A percentile compares a stretch with the other conserved stretches of the same genome.
These are phyloP conservation scores for Autographa gamma DNA, from an alignment of 2,888 invertebrate genomes.

Conservation along the genomic window DNA sequence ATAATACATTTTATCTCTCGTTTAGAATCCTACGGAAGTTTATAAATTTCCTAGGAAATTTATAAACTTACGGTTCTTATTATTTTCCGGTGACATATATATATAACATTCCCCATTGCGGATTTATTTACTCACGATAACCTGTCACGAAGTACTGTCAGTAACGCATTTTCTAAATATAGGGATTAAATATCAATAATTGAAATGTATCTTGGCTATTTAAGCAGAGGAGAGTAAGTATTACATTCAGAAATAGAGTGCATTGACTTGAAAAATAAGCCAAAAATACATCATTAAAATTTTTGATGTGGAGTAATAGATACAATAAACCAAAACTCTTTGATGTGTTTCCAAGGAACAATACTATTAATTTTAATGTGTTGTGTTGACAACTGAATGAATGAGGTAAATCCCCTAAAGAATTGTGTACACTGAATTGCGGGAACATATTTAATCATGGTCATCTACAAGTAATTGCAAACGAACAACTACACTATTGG, in stretches of 20 bases:
- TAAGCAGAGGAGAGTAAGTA: neutral
- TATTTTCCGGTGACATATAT: too few species aligned
- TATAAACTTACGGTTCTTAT: too few species aligned
- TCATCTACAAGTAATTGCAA: neutral
- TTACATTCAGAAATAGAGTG: neutral
- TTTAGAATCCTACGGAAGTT: too few species aligned
- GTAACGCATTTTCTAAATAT: too few species aligned
- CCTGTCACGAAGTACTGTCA: too few species aligned
- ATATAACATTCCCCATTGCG: too few species aligned
- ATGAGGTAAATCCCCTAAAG: neutral
- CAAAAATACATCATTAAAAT: neutral
- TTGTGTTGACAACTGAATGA: constrained; percentile 1
- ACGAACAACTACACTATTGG: neutral
- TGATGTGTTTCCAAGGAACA: neutral
- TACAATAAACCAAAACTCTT: neutral
- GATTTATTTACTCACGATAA: too few species aligned
- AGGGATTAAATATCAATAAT: too few species aligned
- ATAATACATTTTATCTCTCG: too few species aligned
- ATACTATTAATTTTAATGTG: neutral
- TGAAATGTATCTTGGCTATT: too few species aligned
- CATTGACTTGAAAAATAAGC: neutral
- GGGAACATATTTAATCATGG: neutral
- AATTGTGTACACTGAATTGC: neutral
- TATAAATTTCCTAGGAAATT: too few species aligned
- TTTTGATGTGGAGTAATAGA: neutral